Percentiles rank a stretch among this genome's conserved stretches.
Conservation (phyloP, 2,888 invertebrate genomes). For the Cantharis rustica region DNA sequence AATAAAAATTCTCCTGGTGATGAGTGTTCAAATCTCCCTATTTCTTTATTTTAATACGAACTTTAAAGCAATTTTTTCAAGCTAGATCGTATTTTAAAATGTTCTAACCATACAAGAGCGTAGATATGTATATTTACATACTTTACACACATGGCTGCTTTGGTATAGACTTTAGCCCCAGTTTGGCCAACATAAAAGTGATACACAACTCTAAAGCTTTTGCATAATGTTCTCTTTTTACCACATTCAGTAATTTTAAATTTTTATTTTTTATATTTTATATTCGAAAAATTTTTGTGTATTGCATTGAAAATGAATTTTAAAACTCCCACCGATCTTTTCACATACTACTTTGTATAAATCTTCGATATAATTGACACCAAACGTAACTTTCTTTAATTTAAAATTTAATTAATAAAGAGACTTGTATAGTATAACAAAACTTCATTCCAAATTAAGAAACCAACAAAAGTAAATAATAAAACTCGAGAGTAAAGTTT, state of each 20-base stretch:
- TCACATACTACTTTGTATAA: not conserved
- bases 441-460: conserved; percentile 17
- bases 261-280: conserved; percentile 21
- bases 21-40: conserved; percentile 7
- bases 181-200: conserved; percentile 51
- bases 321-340: not conserved
- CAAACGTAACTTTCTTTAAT: not conserved
- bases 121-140: conserved; percentile 50
- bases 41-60: conserved; percentile 18
- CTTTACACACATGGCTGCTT: conserved; percentile 49
- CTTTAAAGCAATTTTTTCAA: conserved; percentile 25
- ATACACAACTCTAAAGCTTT: conserved; percentile 47
- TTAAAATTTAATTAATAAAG: not conserved
- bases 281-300: conserved; percentile 15
- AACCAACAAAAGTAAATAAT: conserved; percentile 36
- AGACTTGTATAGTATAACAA: not conserved
- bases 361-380: not conserved
- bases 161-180: conserved; percentile 47
- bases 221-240: conserved; percentile 40
- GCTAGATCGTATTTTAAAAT: conserved; percentile 28
- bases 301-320: conserved; percentile 3
- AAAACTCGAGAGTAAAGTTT: conserved; percentile 31
- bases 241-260: conserved; percentile 27
- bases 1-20: not conserved
- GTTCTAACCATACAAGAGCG: conserved; percentile 38